Evolutionary conservation across 1,140 invertebrate genomes (phyloP).

Genomic region (Latrodectus geometricus): DNA sequence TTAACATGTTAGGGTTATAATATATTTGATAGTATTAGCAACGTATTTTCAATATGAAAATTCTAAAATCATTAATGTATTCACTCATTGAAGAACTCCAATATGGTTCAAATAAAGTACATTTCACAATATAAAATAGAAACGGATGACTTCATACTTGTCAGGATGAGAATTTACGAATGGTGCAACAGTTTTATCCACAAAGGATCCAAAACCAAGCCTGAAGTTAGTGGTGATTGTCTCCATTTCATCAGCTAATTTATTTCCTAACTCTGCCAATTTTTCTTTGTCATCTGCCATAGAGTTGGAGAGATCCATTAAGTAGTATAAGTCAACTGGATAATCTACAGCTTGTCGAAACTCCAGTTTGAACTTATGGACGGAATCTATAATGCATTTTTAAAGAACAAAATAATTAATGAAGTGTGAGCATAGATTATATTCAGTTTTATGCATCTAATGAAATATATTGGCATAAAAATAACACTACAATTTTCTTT

Average conservation of each 20-base stretch:
- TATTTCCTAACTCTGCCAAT: slow-evolving; percentile 75
- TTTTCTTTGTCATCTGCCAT: slow-evolving; percentile 81
- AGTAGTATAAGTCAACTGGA: slow-evolving; percentile 89
- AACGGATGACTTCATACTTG: slow-evolving; percentile 67
- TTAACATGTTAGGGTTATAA: too few relatives aligned
- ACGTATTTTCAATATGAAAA: too few relatives aligned
- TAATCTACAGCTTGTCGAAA: slow-evolving; percentile 80
- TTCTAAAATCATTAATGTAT: too few relatives aligned
- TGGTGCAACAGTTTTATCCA: slow-evolving; percentile 98
- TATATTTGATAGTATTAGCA: too few relatives aligned
- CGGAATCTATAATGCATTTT: slow-evolving; percentile 21
- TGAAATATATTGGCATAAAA: too few relatives aligned
- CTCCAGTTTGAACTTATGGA: slow-evolving; percentile 66
- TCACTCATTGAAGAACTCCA: too few relatives aligned
- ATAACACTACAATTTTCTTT: too few relatives aligned
- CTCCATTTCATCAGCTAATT: slow-evolving; percentile 74
- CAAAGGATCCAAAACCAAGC: slow-evolving; percentile 96
- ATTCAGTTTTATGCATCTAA: too few relatives aligned
- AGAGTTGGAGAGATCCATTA: slow-evolving; percentile 86
- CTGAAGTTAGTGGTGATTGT: slow-evolving; percentile 91
- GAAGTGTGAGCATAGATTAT: too few relatives aligned
- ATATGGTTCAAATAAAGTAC: too few relatives aligned
- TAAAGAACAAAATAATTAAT: too few relatives aligned
- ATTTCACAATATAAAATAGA: too few relatives aligned
- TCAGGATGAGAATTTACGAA: slow-evolving; percentile 78